These are phyloP conservation scores for Latrodectus hesperus DNA, from an alignment of 2,888 invertebrate species.

Conservation along the genomic window DNA sequence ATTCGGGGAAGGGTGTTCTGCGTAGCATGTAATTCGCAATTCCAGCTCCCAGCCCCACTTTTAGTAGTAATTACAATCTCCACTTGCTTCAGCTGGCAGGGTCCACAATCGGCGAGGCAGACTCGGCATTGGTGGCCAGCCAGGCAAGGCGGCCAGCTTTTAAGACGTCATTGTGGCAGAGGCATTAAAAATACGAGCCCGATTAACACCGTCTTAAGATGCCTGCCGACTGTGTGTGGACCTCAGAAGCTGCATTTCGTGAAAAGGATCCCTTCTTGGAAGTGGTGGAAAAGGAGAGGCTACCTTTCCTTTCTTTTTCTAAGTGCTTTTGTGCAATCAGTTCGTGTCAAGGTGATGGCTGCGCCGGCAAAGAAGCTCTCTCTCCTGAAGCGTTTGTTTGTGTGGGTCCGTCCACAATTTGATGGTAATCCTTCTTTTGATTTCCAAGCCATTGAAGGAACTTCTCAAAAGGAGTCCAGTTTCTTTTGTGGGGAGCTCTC, in stretches of 20 bases:
- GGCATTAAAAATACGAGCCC: conserved; percentile 52
- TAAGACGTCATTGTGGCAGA: conserved; percentile 50
- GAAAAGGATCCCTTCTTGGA: neutral
- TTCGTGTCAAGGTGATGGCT: conserved; percentile 30
- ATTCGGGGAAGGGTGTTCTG: conserved; percentile 33
- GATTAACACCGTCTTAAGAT: conserved; percentile 55
- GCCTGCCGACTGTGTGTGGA: conserved; percentile 28
- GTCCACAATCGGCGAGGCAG: conserved; percentile 46
- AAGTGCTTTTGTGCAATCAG: conserved; percentile 22
- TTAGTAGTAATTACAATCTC: conserved; percentile 68
- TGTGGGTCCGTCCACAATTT: conserved; percentile 18
- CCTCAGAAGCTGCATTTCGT: conserved; percentile 1
- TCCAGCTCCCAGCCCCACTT: conserved; percentile 42
- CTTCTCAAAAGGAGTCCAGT: conserved; percentile 12
- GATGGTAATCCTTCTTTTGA: conserved; percentile 50
- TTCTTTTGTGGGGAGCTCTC: conserved; percentile 7
- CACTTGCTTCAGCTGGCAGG: conserved; percentile 54
- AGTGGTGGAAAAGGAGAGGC: conserved; percentile 8
- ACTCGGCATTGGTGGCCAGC: conserved; percentile 17
- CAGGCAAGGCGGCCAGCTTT: conserved; percentile 46
- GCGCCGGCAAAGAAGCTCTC: neutral
- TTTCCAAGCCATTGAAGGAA: neutral
- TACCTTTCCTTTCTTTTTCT: neutral
- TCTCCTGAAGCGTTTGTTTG: conserved; percentile 47
- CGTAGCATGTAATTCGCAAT: conserved; percentile 57